phyloP scores from a whole-genome alignment of 2,797 vertebrate genomes.

The Hyperoplus immaculatus region DNA sequence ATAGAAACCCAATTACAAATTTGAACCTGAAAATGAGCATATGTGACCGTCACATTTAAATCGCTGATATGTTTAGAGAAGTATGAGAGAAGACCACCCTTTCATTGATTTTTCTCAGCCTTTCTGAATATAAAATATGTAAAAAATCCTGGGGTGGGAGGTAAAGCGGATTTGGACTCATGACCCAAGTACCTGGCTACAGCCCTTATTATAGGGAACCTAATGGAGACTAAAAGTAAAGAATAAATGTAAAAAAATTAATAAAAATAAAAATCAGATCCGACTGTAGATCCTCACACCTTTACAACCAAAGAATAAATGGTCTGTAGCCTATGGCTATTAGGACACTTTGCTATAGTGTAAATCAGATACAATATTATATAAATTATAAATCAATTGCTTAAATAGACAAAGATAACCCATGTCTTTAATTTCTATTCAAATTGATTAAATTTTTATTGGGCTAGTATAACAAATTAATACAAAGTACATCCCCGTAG shows the following conservation, averaged over 20 bases:
- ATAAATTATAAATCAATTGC: not conserved
- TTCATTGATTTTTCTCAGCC: no score
- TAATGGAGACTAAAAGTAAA: not conserved
- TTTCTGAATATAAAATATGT: not conserved
- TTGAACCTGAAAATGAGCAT: no score
- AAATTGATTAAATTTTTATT: slow-evolving; percentile 75
- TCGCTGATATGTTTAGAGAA: no score
- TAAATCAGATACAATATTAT: not conserved
- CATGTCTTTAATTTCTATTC: slow-evolving; percentile 60
- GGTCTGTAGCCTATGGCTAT: not conserved
- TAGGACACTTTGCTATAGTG: not conserved
- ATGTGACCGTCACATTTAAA: no score
- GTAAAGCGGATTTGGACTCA: not conserved
- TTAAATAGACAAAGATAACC: slow-evolving; percentile 25
- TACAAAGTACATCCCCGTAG: slow-evolving; percentile 82
- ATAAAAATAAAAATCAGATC: not conserved
- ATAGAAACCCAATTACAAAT: no score
- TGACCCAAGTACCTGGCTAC: not conserved
- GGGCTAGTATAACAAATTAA: slow-evolving; percentile 85
- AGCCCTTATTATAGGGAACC: not conserved
- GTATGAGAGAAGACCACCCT: no score
- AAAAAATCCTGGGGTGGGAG: not conserved
- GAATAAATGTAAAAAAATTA: not conserved
- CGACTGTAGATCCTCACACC: not conserved
- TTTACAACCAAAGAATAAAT: not conserved